Conservation (phyloP, 2,797 vertebrate genomes). For the Phataginus tricuspis region DNA sequence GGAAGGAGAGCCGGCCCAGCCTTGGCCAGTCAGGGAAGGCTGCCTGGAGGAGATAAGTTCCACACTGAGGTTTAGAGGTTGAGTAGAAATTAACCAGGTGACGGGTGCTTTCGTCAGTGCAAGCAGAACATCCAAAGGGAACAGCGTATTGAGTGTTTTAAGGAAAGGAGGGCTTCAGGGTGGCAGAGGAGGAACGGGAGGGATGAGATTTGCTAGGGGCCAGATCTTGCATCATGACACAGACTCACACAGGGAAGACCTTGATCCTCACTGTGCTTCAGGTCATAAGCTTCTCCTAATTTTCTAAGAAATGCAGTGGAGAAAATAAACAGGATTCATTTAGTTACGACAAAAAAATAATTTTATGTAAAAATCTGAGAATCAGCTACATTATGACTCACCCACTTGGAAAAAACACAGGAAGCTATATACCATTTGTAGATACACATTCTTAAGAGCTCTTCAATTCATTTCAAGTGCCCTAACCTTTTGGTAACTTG, state of each 20-base stretch:
- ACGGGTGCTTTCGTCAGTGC: background rate
- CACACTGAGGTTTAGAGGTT: background rate
- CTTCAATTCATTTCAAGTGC: background rate
- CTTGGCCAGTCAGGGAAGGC: background rate
- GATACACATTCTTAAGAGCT: background rate
- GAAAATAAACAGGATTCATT: background rate
- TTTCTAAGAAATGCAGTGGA: background rate
- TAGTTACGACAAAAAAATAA: background rate
- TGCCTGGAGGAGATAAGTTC: background rate
- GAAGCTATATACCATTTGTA: background rate
- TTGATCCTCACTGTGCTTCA: background rate
- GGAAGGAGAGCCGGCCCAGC: background rate
- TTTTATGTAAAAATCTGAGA: conserved; percentile 1
- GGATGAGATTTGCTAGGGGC: background rate
- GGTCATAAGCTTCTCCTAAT: background rate
- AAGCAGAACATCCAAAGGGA: background rate
- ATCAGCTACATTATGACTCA: background rate
- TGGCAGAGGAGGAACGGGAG: background rate
- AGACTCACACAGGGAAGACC: background rate
- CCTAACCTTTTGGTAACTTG: background rate
- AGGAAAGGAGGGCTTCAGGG: background rate
- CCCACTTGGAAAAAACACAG: background rate
- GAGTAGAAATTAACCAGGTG: background rate
- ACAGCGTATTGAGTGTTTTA: background rate
- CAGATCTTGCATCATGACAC: background rate